A percentile compares a stretch with the other conserved stretches of the same genome.
Conservation (phyloP, 1,140 invertebrate species). For the Neodiprion lecontei region DNA sequence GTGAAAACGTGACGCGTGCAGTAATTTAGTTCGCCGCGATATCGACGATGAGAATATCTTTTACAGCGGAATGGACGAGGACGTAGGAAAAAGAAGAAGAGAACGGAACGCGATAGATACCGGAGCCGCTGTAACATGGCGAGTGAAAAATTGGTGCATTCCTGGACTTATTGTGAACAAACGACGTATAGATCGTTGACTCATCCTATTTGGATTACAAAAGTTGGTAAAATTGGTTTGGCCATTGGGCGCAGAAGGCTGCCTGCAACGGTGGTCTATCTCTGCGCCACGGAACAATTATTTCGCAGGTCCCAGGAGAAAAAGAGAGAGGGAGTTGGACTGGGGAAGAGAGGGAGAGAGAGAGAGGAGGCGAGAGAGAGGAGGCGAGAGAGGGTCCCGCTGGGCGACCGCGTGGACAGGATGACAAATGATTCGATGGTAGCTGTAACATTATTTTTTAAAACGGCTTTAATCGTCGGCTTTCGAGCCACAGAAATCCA, state of each 20-base stretch:
- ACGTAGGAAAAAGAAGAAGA: background rate
- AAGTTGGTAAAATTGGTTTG: background rate
- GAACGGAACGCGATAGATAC: background rate
- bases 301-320: background rate
- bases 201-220: conserved; percentile 3
- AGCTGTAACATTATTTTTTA: conserved; percentile 21
- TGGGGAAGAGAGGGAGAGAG: background rate
- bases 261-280: background rate
- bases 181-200: background rate
- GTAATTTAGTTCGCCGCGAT: background rate
- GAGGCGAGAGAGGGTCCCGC: conserved; percentile 15
- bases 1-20: no score
- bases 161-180: background rate
- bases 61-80: background rate
- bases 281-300: conserved; percentile 3
- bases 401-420: conserved; percentile 1
- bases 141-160: background rate
- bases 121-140: background rate
- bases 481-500: background rate
- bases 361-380: conserved; percentile 7
- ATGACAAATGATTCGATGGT: conserved; percentile 4
- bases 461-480: conserved; percentile 7
- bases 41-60: background rate
- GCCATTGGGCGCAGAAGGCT: background rate
- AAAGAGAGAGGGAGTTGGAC: conserved; percentile 9